A percentile compares a stretch with the other conserved stretches of the same genome.
These are phyloP conservation scores for Elysia chlorotica DNA, from an alignment of 1,140 invertebrate genomes.

Conservation along the genomic window DNA sequence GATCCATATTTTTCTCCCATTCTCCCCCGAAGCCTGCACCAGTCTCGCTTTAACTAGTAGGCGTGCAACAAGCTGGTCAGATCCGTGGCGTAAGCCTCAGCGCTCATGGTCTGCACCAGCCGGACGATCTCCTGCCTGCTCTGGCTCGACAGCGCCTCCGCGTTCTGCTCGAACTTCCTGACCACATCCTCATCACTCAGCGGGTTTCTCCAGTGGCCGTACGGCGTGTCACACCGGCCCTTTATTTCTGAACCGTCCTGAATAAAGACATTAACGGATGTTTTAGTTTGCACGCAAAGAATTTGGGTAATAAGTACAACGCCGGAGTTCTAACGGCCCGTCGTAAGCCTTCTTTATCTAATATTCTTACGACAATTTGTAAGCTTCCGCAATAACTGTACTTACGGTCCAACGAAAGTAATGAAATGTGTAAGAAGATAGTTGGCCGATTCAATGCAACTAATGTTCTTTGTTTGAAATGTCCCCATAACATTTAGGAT, in stretches of 20 bases:
- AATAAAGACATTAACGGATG: no score
- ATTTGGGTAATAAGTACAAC: no score
- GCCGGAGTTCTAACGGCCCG: no score
- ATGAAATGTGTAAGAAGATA: no score
- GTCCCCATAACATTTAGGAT: no score
- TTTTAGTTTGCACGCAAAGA: no score
- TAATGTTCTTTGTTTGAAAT: no score
- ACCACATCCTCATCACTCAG: conserved; percentile 37
- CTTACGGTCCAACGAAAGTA: no score
- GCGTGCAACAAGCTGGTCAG: conserved; percentile 14
- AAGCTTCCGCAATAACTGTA: no score
- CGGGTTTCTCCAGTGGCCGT: conserved; percentile 50
- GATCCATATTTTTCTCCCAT: neutral
- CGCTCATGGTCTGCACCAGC: conserved; percentile 27
- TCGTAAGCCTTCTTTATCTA: no score
- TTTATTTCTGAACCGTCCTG: conserved; percentile 17
- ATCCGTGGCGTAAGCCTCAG: conserved; percentile 8
- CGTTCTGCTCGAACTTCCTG: conserved; percentile 41
- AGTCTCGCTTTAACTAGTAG: neutral
- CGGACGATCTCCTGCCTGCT: conserved; percentile 29
- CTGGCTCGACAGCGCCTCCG: conserved; percentile 16
- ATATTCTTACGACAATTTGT: no score
- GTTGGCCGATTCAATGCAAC: no score
- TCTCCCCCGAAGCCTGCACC: neutral
- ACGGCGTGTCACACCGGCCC: conserved; percentile 38